Evolutionary conservation across 2,888 invertebrate genomes (phyloP).

Genomic region (Leptopterna dolabrata): DNA sequence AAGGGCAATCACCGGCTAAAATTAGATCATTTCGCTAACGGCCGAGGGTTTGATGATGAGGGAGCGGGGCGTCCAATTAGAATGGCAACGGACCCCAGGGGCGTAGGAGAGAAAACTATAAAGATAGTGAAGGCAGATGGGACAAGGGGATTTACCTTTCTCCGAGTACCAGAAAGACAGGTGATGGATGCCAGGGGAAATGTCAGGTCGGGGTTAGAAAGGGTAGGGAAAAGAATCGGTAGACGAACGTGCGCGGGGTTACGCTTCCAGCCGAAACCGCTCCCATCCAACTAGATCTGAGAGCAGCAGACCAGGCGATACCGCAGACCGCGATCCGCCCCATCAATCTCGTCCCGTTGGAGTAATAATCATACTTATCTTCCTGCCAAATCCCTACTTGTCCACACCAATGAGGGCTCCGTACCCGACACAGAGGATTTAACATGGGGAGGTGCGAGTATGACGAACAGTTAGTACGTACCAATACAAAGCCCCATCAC

Average conservation of each 20-base stretch:
- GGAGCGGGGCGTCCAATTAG: constrained; percentile 3
- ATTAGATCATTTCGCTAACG: constrained; percentile 11
- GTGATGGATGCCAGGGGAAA: constrained; percentile 38
- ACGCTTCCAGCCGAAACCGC: not conserved
- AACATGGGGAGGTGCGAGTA: too few relatives aligned
- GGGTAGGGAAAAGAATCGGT: constrained; percentile 5
- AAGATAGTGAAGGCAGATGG: constrained; percentile 18
- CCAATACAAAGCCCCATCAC: too few relatives aligned
- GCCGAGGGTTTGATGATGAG: not conserved
- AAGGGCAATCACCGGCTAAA: constrained; percentile 3
- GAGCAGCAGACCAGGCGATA: not conserved
- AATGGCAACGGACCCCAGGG: constrained; percentile 20
- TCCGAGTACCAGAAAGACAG: constrained; percentile 27
- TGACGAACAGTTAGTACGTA: too few relatives aligned
- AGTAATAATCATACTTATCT: not conserved
- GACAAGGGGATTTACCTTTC: constrained; percentile 27
- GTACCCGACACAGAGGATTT: too few relatives aligned
- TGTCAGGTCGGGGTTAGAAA: constrained; percentile 43
- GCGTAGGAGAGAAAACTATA: constrained; percentile 17
- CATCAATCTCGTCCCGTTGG: not conserved
- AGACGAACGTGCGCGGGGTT: constrained; percentile 9
- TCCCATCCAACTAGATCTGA: not conserved
- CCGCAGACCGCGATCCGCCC: not conserved
- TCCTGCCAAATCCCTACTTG: too few relatives aligned
- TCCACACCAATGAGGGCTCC: too few relatives aligned